phyloP scores from a whole-genome alignment of 37 sponge, comb jelly and placozoan species.

The Tethya wilhelma region DNA sequence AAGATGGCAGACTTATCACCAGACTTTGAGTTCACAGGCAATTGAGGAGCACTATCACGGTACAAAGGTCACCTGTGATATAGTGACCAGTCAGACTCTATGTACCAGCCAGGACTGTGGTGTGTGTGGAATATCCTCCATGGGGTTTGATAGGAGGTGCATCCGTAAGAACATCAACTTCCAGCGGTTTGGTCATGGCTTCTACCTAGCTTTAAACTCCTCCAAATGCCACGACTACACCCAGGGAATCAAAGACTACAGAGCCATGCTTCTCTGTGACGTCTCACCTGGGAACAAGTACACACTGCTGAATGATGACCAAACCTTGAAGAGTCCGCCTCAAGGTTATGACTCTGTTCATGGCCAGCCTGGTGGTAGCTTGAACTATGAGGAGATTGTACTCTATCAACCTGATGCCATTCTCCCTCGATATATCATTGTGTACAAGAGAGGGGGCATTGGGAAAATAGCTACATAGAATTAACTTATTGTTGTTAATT shows the following conservation, averaged over 20 bases:
- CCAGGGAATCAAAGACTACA: slow-evolving; percentile 36
- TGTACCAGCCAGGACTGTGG: slow-evolving; percentile 37
- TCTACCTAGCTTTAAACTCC: slow-evolving; percentile 80
- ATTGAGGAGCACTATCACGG: slow-evolving; percentile 53
- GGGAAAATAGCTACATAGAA: slow-evolving; percentile 59
- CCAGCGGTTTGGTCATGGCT: slow-evolving; percentile 70
- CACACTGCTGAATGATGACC: slow-evolving; percentile 14
- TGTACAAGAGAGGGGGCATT: slow-evolving; percentile 48
- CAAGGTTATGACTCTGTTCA: slow-evolving; percentile 50
- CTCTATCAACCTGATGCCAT: slow-evolving; percentile 25
- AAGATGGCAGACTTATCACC: slow-evolving; percentile 5
- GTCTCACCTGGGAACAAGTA: slow-evolving; percentile 53
- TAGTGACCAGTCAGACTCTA: neutral
- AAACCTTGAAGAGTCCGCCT: slow-evolving; percentile 27
- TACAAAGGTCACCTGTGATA: slow-evolving; percentile 28
- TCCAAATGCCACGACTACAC: slow-evolving; percentile 90
- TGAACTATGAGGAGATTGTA: slow-evolving; percentile 54
- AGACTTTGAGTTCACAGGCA: neutral
- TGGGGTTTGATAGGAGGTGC: slow-evolving; percentile 29
- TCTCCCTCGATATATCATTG: slow-evolving; percentile 14
- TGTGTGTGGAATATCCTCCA: slow-evolving; percentile 40
- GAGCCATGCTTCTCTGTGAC: slow-evolving; percentile 32
- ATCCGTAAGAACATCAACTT: slow-evolving; percentile 51
- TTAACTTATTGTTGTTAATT: too few species aligned
- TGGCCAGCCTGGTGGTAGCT: slow-evolving; percentile 43